Evolutionary conservation across 1,140 invertebrate genomes (phyloP), one percentile per base, ranked within the genome.

Genomic region (Vanessa atalanta): DNA sequence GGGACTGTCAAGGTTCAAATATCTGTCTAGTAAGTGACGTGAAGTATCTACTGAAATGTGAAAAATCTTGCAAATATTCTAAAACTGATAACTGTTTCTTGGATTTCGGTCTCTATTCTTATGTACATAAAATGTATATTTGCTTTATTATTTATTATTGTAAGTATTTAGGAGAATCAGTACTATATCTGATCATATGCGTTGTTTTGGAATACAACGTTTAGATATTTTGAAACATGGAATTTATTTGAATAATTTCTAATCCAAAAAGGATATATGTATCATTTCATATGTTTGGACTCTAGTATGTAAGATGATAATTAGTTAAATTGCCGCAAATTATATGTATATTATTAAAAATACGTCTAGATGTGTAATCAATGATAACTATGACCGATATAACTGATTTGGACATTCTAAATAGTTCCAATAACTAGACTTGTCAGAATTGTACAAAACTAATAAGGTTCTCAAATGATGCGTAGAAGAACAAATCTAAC

Each of bases 1-100:
- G 70, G 50, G 63, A 72, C 70, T 65, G 70, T 72, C 70, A 72
- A 72, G 63, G 65, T 72, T 65, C 70, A 65, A 72, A 72, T 72
- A 72, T 72, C 70, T 72, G 70, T 72, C 63, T 37, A 65, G 55
- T 43, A 55, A 65, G 70, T 72, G 70, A 72, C 70, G 63, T 48
- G 48, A 47, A 65, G 70, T 65, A 47, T 65, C 37, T 55, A 55
- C 57, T 50, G 55, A 60, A 61, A 71, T 15, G 31, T 51, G 37
- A 61, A 72, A 65, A 65, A 65, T 72, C 63, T 65, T 63, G 16
- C 51, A 53, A 14, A 43, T 15, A 70, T 26, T 55, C 55, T 7
- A 43, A 50, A 70, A 63, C 31, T 4, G 15, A 15, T 53, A 16
- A n/a, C n/a, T 20, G 51, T 53, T 16, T 16, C 8, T 53, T n/a